These are phyloP conservation scores for Trypoxylus dichotomus DNA, from an alignment of 1,140 invertebrate species.

Conservation along the genomic window DNA sequence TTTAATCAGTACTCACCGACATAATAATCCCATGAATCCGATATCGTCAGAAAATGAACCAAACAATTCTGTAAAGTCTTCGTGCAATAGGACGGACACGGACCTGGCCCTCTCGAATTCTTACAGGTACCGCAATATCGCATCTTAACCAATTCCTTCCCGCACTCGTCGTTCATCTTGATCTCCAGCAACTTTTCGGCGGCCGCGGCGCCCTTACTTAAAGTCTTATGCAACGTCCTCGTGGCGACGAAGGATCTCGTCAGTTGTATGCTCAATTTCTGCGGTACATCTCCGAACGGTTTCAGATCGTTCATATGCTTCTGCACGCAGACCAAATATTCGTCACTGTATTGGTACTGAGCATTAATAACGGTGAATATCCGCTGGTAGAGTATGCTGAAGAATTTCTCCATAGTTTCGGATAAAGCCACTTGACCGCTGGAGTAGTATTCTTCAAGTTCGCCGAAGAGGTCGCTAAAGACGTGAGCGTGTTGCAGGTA, in stretches of 20 bases:
- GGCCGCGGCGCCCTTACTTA: constrained; percentile 81
- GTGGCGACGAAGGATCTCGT: constrained; percentile 93
- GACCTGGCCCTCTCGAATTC: constrained; percentile 66
- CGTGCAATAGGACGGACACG: constrained; percentile 86
- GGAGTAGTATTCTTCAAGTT: constrained; percentile 88
- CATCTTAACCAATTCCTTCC: constrained; percentile 78
- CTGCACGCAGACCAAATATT: constrained; percentile 82
- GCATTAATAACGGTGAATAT: constrained; percentile 95
- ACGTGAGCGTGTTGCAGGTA: constrained; percentile 93
- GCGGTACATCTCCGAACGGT: constrained; percentile 92
- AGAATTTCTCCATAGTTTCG: constrained; percentile 89
- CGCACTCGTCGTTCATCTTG: constrained; percentile 70
- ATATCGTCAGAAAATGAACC: constrained; percentile 79
- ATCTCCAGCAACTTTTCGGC: constrained; percentile 82
- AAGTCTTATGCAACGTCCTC: constrained; percentile 86
- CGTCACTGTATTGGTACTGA: constrained; percentile 85
- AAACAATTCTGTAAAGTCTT: constrained; percentile 91
- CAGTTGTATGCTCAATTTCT: constrained; percentile 85
- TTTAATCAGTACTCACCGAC: constrained; percentile 76
- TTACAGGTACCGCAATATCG: constrained; percentile 83
- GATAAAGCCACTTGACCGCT: constrained; percentile 80
- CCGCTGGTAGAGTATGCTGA: constrained; percentile 88
- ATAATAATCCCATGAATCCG: constrained; percentile 88
- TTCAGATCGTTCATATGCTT: constrained; percentile 90
- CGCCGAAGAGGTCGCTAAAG: constrained; percentile 87